Conservation (phyloP, 1,140 invertebrate species). For the Temnothorax nylanderi region DNA sequence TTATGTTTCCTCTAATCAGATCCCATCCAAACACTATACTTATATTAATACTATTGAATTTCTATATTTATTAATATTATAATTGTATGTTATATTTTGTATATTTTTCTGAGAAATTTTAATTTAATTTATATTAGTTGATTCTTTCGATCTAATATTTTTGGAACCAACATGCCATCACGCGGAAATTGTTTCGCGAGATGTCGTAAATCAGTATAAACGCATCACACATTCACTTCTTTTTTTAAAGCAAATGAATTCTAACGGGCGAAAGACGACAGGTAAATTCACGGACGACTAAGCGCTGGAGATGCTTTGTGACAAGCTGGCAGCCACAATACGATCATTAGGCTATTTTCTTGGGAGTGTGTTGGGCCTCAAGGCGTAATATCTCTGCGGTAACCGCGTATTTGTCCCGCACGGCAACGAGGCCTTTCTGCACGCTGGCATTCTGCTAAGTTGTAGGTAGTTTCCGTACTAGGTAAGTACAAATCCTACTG, state of each 20-base stretch:
- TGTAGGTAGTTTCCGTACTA: slow-evolving; percentile 74
- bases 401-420: slow-evolving; percentile 74
- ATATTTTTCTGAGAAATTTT: neutral
- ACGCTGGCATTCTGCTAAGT: slow-evolving; percentile 72
- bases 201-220: neutral
- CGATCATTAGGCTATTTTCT: slow-evolving; percentile 75
- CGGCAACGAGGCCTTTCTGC: slow-evolving; percentile 76
- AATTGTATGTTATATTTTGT: neutral
- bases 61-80: neutral
- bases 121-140: neutral
- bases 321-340: slow-evolving; percentile 67
- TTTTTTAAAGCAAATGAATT: neutral
- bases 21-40: neutral
- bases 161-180: neutral
- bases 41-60: too few species aligned
- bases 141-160: neutral
- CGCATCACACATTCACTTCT: slow-evolving; percentile 42
- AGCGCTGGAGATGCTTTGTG: slow-evolving; percentile 55
- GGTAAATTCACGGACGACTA: slow-evolving; percentile 54
- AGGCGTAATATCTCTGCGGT: slow-evolving; percentile 69
- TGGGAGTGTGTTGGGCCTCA: slow-evolving; percentile 55
- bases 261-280: slow-evolving; percentile 12
- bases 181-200: neutral
- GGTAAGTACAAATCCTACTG: slow-evolving; percentile 78
- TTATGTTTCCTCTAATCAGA: neutral